Percentiles rank a stretch among this genome's conserved stretches.
phyloP scores from a whole-genome alignment of 2,113 vertebrate genomes.

The Cyanistes caeruleus region DNA sequence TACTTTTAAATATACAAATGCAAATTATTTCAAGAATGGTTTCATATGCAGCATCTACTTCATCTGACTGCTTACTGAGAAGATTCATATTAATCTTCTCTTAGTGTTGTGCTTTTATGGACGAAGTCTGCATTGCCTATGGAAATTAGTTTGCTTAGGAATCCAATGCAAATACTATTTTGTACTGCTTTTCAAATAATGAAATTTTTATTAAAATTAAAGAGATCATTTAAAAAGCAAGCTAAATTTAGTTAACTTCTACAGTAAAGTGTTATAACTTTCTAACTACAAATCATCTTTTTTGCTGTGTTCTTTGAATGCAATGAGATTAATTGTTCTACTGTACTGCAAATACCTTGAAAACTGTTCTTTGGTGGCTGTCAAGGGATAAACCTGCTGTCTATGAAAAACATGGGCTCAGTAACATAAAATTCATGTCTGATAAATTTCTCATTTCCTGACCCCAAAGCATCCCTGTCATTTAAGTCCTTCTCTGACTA shows the following conservation, averaged over 20 bases:
- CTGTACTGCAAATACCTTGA: not conserved
- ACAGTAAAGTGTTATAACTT: not conserved
- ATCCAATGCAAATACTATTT: not conserved
- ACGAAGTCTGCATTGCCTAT: not conserved
- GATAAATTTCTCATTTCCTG: not conserved
- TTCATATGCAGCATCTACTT: not conserved
- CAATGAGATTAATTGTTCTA: not conserved
- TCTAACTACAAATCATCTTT: not conserved
- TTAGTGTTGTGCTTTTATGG: not conserved
- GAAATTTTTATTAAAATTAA: not conserved
- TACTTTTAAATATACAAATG: not conserved
- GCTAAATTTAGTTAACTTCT: not conserved
- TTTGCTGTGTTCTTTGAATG: not conserved
- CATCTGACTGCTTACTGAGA: not conserved
- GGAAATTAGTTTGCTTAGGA: not conserved
- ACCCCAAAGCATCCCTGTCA: not conserved
- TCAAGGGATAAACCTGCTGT: not conserved
- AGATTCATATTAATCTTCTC: not conserved
- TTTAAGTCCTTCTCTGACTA: not conserved
- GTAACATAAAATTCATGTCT: not conserved
- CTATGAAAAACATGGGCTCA: not conserved
- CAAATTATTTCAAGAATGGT: conserved; percentile 11
- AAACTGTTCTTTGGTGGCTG: not conserved
- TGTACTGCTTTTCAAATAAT: not conserved
- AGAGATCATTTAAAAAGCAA: not conserved